Conservation (phyloP, 2,113 vertebrate species). For the Leucoraja erinaceus region DNA sequence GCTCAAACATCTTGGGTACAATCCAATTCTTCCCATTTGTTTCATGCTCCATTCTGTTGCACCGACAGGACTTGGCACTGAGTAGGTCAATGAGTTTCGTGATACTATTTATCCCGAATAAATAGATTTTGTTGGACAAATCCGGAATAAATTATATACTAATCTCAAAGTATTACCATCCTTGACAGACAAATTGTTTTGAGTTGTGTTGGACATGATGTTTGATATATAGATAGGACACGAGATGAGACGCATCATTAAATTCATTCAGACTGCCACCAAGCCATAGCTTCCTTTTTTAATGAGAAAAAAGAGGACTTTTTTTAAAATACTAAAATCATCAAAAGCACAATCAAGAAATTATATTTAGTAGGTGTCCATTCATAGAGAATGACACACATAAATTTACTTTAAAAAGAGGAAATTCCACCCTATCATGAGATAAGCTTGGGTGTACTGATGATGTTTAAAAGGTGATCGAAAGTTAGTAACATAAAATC, state of each 20-base stretch:
- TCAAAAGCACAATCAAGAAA: not conserved
- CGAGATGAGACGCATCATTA: not conserved
- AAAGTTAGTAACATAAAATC: not conserved
- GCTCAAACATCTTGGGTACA: not conserved
- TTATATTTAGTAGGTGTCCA: not conserved
- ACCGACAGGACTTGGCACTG: not conserved
- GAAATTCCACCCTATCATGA: not conserved
- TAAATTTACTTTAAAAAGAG: not conserved
- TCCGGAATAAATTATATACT: not conserved
- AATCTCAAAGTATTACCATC: not conserved
- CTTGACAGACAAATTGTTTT: not conserved
- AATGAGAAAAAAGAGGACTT: not conserved
- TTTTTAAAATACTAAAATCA: not conserved
- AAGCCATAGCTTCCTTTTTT: not conserved
- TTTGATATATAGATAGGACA: not conserved
- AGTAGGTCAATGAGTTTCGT: not conserved
- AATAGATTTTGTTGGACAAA: not conserved
- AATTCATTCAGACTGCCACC: not conserved
- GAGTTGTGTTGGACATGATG: not conserved
- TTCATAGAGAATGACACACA: not conserved
- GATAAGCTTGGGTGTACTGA: no score
- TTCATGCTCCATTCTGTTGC: not conserved
- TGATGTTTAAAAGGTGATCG: not conserved
- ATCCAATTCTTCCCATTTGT: not conserved
- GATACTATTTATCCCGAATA: not conserved